These are phyloP conservation scores for Lagorchestes hirsutus DNA, from an alignment of 2,797 vertebrate species.

Conservation along the genomic window DNA sequence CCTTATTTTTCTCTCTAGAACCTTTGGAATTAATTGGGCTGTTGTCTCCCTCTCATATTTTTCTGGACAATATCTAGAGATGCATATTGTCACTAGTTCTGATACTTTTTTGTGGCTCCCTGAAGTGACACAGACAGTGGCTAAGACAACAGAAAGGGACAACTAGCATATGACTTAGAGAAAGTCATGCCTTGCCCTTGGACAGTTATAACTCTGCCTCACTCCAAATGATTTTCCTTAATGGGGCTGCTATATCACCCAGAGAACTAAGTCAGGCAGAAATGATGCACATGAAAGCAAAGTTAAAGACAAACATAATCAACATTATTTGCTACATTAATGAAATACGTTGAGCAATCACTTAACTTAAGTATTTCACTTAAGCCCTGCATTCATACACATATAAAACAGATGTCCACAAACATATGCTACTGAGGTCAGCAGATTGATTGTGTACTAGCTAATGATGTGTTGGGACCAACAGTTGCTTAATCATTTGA, in stretches of 20 bases:
- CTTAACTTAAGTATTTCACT: not conserved
- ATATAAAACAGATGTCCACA: slow-evolving; percentile 10
- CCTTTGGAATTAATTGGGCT: not conserved
- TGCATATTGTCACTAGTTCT: not conserved
- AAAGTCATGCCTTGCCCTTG: not conserved
- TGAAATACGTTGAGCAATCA: slow-evolving; percentile 20
- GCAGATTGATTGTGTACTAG: not conserved
- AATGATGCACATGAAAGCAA: not conserved
- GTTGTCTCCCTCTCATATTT: not conserved
- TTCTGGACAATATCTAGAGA: not conserved
- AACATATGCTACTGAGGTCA: slow-evolving; percentile 19
- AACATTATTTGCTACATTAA: not conserved
- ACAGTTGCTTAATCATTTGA: not conserved
- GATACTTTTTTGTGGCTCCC: not conserved
- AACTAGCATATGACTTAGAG: not conserved
- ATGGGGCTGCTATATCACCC: not conserved
- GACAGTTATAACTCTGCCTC: not conserved
- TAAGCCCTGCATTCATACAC: not conserved
- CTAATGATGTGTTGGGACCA: slow-evolving; percentile 1
- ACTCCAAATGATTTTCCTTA: slow-evolving; percentile 13
- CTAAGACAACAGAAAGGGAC: not conserved
- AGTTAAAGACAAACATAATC: not conserved
- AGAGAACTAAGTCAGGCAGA: not conserved
- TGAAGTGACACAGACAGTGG: not conserved
- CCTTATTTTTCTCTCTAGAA: not conserved